Evolutionary conservation across 2,888 invertebrate genomes (phyloP), one percentile per base, ranked within the genome.

Genomic region (Sericinus montela): DNA sequence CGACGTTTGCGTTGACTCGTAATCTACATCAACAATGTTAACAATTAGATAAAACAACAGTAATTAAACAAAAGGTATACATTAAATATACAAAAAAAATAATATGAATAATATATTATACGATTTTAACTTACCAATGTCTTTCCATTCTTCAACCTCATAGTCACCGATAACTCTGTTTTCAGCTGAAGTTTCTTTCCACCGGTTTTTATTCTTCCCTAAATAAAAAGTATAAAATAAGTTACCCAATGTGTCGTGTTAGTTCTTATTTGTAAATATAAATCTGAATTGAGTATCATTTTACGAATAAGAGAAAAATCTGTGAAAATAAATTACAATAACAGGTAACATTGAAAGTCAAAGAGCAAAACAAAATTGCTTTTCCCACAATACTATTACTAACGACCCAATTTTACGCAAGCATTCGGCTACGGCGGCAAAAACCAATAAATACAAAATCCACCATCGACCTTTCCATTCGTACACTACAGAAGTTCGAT

Each of bases 61-160:
- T n/a, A n/a, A n/a, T n/a, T n/a, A n/a, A n/a, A n/a, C n/a, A n/a
- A n/a, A n/a, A n/a, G n/a, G n/a, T n/a, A n/a, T n/a, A n/a, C n/a
- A n/a, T n/a, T n/a, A n/a, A n/a, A n/a, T n/a, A n/a, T n/a, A n/a
- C n/a, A n/a, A n/a, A n/a, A n/a, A n/a, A n/a, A n/a, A n/a, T n/a
- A n/a, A n/a, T n/a, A n/a, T n/a, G n/a, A n/a, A n/a, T n/a, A n/a
- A n/a, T n/a, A n/a, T n/a, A n/a, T n/a, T n/a, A n/a, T n/a, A n/a
- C n/a, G n/a, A n/a, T n/a, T n/a, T n/a, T n/a, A 36, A 70, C 90
- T 90, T 72, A 92, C 92, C 92, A 78, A 91, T 89, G 78, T 93
- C 92, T 78, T 93, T 92, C 93, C 93, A 93, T 80, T 93, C 93
- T 81, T 93, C 93, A 61, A 93, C 90, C 66, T 93, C 93, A 77